Evolutionary conservation across 2,797 vertebrate genomes (phyloP).

Genomic region (Arnoldichthys spilopterus): DNA sequence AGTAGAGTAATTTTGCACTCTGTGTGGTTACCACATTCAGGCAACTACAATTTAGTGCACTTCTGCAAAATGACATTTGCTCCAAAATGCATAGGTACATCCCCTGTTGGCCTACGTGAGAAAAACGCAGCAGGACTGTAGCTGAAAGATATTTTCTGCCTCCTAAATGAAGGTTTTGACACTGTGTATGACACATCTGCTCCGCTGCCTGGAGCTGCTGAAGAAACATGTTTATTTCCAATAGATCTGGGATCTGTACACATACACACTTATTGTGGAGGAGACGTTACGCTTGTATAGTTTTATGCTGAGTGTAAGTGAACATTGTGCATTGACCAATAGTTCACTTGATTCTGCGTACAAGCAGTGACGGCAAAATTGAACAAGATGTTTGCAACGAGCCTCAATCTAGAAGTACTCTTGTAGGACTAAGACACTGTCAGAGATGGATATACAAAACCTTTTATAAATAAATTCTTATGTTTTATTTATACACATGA

Average conservation of each 20-base stretch:
- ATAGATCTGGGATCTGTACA: neutral
- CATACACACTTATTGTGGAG: neutral
- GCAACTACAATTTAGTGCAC: neutral
- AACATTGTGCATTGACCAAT: neutral
- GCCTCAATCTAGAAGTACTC: neutral
- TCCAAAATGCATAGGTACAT: neutral
- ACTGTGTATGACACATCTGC: constrained; percentile 28
- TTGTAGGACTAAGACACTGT: neutral
- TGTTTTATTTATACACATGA: neutral
- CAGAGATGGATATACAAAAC: neutral
- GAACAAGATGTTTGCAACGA: neutral
- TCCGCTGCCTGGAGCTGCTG: constrained; percentile 7
- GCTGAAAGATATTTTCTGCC: constrained; percentile 2
- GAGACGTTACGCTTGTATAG: neutral
- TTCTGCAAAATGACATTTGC: neutral
- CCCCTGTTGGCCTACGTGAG: neutral
- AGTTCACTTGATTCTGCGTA: neutral
- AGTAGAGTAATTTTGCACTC: neutral
- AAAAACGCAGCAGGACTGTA: constrained; percentile 10
- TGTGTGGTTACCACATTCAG: too few species aligned
- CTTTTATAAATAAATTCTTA: constrained; percentile 2
- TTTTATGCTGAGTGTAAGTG: neutral
- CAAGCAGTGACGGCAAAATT: constrained; percentile 4
- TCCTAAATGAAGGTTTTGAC: constrained; percentile 38
- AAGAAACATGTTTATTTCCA: constrained; percentile 30